phyloP scores from a whole-genome alignment of 2,113 vertebrate species.

The Piliocolobus tephrosceles region DNA sequence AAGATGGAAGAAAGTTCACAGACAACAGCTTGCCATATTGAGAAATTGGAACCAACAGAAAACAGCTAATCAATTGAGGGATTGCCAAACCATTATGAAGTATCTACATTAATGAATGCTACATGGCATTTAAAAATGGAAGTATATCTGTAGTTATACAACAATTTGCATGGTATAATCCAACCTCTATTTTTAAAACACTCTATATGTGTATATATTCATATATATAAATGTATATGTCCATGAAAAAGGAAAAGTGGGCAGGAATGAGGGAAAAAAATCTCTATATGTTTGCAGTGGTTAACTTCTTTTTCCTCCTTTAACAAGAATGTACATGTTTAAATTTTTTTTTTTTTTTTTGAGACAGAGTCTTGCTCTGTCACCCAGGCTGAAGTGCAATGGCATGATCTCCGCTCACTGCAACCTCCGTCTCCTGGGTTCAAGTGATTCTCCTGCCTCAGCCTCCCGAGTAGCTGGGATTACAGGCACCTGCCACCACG shows the following conservation, averaged over 20 bases:
- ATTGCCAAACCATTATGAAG: neutral
- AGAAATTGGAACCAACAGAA: neutral
- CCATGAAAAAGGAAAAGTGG: neutral
- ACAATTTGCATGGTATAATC: neutral
- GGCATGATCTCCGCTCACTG: too few species aligned
- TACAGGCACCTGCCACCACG: too few species aligned
- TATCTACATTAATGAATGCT: neutral
- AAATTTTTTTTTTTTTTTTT: neutral
- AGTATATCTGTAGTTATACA: neutral
- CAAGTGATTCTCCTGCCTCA: too few species aligned
- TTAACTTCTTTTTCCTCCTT: neutral
- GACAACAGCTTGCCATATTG: neutral
- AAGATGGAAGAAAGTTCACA: neutral
- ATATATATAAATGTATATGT: neutral
- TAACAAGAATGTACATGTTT: neutral
- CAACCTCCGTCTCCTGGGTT: too few species aligned
- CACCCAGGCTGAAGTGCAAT: too few species aligned
- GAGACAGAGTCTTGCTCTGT: too few species aligned
- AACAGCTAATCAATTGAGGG: neutral
- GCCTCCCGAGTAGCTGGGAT: too few species aligned
- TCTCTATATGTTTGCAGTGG: neutral
- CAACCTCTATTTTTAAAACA: neutral
- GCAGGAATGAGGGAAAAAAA: neutral
- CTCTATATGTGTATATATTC: neutral
- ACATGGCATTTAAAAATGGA: neutral